These are phyloP conservation scores for Channa striata DNA, from an alignment of 2,797 vertebrate genomes.

Conservation along the genomic window DNA sequence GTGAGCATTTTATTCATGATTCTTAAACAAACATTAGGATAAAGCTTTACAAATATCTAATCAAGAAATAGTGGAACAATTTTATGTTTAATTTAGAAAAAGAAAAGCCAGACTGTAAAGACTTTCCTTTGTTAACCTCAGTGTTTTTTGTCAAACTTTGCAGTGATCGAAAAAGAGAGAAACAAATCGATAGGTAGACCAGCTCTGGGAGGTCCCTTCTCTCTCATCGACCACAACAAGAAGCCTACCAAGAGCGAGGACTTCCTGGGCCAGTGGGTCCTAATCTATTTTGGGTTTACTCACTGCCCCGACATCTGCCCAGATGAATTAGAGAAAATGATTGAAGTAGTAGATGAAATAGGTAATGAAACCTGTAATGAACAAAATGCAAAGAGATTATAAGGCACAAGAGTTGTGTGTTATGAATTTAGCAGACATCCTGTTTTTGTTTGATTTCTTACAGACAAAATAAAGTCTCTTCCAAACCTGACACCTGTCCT, in stretches of 20 bases:
- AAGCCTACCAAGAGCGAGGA: conserved; percentile 87
- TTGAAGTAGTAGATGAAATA: conserved; percentile 92
- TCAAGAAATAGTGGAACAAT: too few relatives aligned
- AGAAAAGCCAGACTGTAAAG: neutral
- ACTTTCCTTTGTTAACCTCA: neutral
- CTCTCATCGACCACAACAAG: conserved; percentile 88
- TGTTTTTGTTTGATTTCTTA: neutral
- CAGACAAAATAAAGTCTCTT: conserved; percentile 89
- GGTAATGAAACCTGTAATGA: conserved; percentile 75
- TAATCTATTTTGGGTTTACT: conserved; percentile 97
- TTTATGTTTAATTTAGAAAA: neutral
- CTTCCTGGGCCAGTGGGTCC: conserved; percentile 92
- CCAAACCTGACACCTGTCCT: conserved; percentile 92
- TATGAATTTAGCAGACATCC: neutral
- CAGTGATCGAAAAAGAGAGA: conserved; percentile 90
- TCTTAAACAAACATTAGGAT: neutral
- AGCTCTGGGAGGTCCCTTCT: conserved; percentile 93
- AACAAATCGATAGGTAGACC: conserved; percentile 90
- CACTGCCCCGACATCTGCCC: conserved; percentile 98
- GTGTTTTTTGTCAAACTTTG: neutral
- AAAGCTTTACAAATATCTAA: too few relatives aligned
- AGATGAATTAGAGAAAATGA: conserved; percentile 97
- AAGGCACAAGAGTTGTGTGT: neutral
- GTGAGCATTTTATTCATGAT: conserved; percentile 78
- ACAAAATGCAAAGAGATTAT: accelerated